These are phyloP conservation scores for Erethizon dorsatum DNA, from an alignment of 2,797 vertebrate species.

Conservation along the genomic window DNA sequence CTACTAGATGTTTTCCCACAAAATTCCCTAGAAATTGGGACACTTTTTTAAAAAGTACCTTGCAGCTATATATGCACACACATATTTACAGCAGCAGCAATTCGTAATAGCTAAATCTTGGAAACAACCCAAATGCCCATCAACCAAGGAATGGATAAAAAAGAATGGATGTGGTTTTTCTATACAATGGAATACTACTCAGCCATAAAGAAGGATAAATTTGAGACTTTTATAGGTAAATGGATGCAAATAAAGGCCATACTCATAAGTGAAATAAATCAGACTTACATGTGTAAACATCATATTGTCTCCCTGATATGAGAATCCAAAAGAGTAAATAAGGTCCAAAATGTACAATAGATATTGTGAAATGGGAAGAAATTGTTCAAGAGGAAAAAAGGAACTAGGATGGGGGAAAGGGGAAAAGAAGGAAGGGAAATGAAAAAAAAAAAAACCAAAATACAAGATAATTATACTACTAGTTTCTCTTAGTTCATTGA, in stretches of 20 bases:
- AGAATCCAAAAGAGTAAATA: background rate
- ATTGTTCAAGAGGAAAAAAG: background rate
- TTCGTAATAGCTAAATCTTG: background rate
- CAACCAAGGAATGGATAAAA: background rate
- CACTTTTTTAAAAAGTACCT: background rate
- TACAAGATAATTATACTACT: background rate
- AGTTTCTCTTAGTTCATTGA: background rate
- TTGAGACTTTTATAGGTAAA: background rate
- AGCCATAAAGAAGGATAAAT: background rate
- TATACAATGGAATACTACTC: background rate
- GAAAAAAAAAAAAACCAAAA: background rate
- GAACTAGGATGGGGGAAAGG: background rate
- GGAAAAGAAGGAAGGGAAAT: background rate
- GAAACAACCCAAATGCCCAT: background rate
- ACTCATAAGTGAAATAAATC: background rate
- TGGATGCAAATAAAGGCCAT: background rate
- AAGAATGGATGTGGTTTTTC: background rate
- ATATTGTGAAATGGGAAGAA: background rate
- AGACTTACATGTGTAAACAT: background rate
- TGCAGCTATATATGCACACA: background rate
- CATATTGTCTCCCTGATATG: background rate
- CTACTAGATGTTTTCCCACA: conserved; percentile 22
- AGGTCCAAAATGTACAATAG: background rate
- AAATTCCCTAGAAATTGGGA: conserved; percentile 20
- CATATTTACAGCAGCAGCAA: background rate